Percentiles rank a stretch among this genome's conserved stretches.
Conservation (phyloP, 2,888 invertebrate genomes). For the Ernsta delagoae region DNA sequence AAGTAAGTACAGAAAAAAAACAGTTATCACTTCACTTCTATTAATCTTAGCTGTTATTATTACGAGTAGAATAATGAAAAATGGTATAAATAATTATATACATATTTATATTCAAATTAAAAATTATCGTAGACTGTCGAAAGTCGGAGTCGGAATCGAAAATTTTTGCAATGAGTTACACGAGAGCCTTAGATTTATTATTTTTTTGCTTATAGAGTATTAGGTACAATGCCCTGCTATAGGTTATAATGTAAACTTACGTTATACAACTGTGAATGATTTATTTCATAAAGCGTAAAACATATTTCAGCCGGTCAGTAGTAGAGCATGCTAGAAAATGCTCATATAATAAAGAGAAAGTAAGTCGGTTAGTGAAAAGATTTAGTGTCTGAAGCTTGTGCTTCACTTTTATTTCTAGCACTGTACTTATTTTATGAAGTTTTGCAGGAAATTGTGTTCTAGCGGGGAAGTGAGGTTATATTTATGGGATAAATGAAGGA, state of each 20-base stretch:
- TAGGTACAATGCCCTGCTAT: background rate
- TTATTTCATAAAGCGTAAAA: background rate
- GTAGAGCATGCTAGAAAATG: background rate
- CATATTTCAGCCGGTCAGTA: background rate
- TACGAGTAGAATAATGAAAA: too few species aligned
- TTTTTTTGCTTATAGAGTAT: background rate
- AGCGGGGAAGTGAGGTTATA: background rate
- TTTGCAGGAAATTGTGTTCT: background rate
- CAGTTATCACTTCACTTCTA: too few species aligned
- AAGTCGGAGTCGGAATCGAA: too few species aligned
- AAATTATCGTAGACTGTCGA: too few species aligned
- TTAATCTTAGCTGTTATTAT: too few species aligned
- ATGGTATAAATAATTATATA: too few species aligned
- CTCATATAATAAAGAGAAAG: slow-evolving; percentile 13
- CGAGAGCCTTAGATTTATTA: too few species aligned
- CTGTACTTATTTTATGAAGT: background rate
- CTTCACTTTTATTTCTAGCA: slow-evolving; percentile 12
- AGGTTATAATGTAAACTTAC: background rate
- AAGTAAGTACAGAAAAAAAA: too few species aligned
- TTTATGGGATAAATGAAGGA: background rate
- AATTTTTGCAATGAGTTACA: too few species aligned
- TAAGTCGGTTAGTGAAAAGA: slow-evolving; percentile 16
- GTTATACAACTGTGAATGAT: background rate
- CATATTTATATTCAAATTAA: too few species aligned
- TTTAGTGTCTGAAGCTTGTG: slow-evolving; percentile 19